Base-by-base conservation (phyloP, 2,888 invertebrate species). In the Tortricodes alternella region DNA sequence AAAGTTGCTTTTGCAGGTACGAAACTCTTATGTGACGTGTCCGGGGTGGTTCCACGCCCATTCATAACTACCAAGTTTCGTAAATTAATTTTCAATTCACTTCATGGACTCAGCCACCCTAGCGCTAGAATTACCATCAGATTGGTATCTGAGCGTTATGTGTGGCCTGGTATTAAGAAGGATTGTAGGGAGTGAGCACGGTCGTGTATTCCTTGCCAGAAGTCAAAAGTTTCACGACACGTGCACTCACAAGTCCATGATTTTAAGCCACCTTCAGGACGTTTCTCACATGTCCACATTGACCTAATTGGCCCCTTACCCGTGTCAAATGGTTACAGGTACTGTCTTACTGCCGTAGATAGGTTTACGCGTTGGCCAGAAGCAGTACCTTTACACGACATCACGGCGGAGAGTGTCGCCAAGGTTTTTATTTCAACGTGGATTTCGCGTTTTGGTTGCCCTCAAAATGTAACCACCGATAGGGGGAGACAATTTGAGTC, bases 321-420 rank as follows among this genome's bases (percentile, higher is more conserved):
- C 5, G 18, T 43, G 6, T 43, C 27, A 2, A 27, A 43, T n/a
- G 43, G n/a, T 15, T 43, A 18, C 5, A 27, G 24, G 2, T 43
- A 43, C 16, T 43, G 43, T 18, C 27, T 29, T 2, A 43, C 43
- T 2, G 27, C n/a, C n/a, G n/a, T n/a, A n/a, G n/a, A n/a, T n/a
- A n/a, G n/a, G n/a, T n/a, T n/a, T n/a, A n/a, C n/a, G 3, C 24
- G 43, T 9, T 43, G 43, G 43, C 43, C 43, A 8, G 43, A 43
- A 6, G 9, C 37, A 37, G 32, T 34, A 4, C 32, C 32, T 6
- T 5, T 34, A 4, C 6, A 15, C n/a, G 32, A 34, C 13, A 34
- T 34, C 15, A 34, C 32, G 13, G 32, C 32, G 1, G 32, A 34
- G 15, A 34, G 6, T 1, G 32, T 34, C 2, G 11, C 11, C 7